Base-by-base conservation (phyloP, 2,888 invertebrate species). In the Agrochola litura region DNA sequence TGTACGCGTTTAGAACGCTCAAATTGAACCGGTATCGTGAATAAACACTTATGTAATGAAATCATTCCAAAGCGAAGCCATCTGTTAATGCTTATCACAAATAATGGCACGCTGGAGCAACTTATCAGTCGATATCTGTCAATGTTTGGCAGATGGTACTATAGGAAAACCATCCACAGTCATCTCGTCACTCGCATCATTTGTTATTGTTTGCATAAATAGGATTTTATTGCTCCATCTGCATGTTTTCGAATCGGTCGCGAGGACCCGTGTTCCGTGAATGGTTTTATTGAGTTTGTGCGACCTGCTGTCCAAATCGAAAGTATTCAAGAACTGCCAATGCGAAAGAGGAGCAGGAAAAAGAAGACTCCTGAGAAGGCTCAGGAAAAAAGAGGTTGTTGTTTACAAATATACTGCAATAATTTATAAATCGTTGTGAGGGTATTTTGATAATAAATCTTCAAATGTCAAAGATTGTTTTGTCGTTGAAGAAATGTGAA, bases 271-370 rank as follows among this genome's bases (percentile, higher is more conserved):
- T 56, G 68, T 76, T 71, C 79, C 22, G 83, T 95, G 95, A 90
- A 95, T 95, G 94, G 95, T 96, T 86, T 88, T 96, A 73, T 89
- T 95, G 60, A 92, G 91, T 87, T 82, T 96, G 91, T 95, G 93
- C 96, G 93, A 93, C 82, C 93, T 96, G 96, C 94, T 96, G 91
- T 95, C 95, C 81, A 95, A 95, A 79, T 92, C 94, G 85, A 96
- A 95, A 88, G 89, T 94, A 72, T 96, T 96, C 84, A 96, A 96
- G 88, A 93, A 94, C 83, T 96, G 96, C 92, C 95, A 95, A 95
- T 96, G 96, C 96, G 96, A 96, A 95, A 95, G 96, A 96, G 93
- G 94, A 92, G 92, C 95, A 93, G 96, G 96, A 95, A 96, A 95
- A 96, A 96, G 96, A 85, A 94, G 96, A 85, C 89, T 96, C 72